Evolutionary conservation across 1,140 invertebrate genomes (phyloP), one percentile per base, ranked within the genome.

Genomic region (Cotesia vestalis): DNA sequence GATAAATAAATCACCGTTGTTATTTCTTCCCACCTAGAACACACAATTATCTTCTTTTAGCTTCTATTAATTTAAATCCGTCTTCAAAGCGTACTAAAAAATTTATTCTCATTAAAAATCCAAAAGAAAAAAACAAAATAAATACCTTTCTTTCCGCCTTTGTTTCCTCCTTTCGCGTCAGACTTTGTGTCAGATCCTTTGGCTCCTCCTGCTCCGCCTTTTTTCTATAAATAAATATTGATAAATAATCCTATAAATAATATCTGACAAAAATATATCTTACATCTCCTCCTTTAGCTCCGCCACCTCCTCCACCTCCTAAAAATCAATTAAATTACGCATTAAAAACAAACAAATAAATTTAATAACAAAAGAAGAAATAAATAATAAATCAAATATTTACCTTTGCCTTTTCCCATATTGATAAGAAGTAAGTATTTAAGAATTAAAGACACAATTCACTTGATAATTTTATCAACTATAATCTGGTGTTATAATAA

Each of bases 21-120:
- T 71, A 77, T 72, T 78, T 77, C 75, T 78, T 78, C 35, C 77
- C 77, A 75, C 77, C 77, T 78, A 67, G 4, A 74, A 76, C 69
- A 70, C 59, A 60, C 63, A 59, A 61, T 75, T 68, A 70, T 73
- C 69, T 73, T 73, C 67, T 20, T 17, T 67, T 70, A 17, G 62
- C 57, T 9, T 55, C 63, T 68, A 73, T 72, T 35, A 68, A 63
- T 68, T 60, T 63, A 72, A 72, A 76, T 36, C 66, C 64, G 40
- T 77, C 73, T n/a, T 75, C 71, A 66, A 77, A 74, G 63, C 64
- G 63, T 27, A 69, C 36, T 67, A 68, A 46, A 46, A 6, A n/a
- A 69, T 20, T 20, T 73, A 36, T 11, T 35, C 14, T 12, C 12
- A 35, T 60, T 67, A 5, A 14, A 36, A 12, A 66, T 59, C 4